Evolutionary conservation across 2,797 vertebrate genomes (phyloP).

Genomic region (Arrhamphus sclerolepis): DNA sequence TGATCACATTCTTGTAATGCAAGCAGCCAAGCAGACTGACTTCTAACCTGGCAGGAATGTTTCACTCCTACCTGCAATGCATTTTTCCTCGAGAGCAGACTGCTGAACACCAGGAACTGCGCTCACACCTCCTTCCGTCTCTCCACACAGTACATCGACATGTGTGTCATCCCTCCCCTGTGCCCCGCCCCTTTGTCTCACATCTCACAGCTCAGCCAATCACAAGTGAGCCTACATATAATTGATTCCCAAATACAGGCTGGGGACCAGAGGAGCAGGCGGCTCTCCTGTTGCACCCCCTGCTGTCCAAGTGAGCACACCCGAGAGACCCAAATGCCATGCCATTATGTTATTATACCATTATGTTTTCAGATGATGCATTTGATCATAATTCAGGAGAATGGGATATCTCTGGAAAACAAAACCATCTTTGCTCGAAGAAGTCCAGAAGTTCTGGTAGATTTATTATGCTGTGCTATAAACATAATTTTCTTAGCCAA

Average conservation of each 20-base stretch:
- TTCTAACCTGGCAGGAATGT: not conserved
- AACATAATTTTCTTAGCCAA: too few species aligned
- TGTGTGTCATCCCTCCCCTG: constrained; percentile 19
- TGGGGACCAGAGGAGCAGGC: not conserved
- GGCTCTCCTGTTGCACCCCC: constrained; percentile 5
- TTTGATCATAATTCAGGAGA: not conserved
- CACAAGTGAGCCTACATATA: constrained; percentile 49
- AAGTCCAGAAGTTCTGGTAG: not conserved
- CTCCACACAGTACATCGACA: constrained; percentile 34
- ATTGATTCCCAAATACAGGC: constrained; percentile 50
- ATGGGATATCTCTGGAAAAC: not conserved
- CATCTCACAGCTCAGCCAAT: constrained; percentile 51
- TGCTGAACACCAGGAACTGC: constrained; percentile 19
- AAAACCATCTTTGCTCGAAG: not conserved
- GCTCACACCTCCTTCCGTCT: constrained; percentile 16
- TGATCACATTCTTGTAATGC: not conserved
- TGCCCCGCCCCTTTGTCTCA: constrained; percentile 23
- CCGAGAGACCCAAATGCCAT: too few species aligned
- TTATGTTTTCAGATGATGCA: not conserved
- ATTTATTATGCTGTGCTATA: too few species aligned
- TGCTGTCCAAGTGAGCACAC: not conserved
- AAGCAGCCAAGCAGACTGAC: not conserved
- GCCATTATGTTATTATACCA: too few species aligned
- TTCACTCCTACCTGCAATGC: constrained; percentile 70
- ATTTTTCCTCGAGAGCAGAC: constrained; percentile 49